Evolutionary conservation across 2,113 vertebrate genomes (phyloP), one percentile per base, ranked within the genome.

Genomic region (Hemiscyllium ocellatum): DNA sequence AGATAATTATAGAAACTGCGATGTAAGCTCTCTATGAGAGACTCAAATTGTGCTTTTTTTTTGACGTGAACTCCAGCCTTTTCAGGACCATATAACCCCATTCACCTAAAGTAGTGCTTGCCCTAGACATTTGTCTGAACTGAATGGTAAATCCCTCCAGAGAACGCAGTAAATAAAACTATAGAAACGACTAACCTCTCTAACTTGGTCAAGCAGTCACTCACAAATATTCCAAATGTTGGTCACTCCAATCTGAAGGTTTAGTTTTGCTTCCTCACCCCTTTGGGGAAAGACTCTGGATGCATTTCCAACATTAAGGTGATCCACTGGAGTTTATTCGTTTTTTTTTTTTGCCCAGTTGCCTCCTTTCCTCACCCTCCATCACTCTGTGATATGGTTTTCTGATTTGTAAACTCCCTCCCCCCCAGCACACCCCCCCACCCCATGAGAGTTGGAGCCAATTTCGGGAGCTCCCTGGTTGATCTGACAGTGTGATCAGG

Each of bases 1-100:
- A 99, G 97, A 98, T 99, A 98, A 97, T 99, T 97, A 98, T 99
- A 97, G 99, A 99, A 98, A 99, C 99, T 97, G 99, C 98, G 98
- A 99, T 99, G 99, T 99, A 98, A 99, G 97, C 97, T 96, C 98
- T 98, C 98, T 98, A 97, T 98, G 97, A 98, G 97, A 97, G 97
- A 98, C 97, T 98, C 98, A 97, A 97, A 20, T 66, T 93, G 61
- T 66, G 56, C 61, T 95, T 70, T 95, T 66, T 69, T 93, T 95
- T 94, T 94, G 93, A 95, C 42, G 61, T 90, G 29, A 95, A 95
- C 94, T 95, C 94, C 72, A 95, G 69, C 69, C 94, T 95, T 66
- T 95, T 47, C 52, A 95, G 94, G 94, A 95, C 94, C 94, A 72
- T 42, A 90, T 42, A 33, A 5, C 87, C 87, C 69, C 69, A 95